Conservation (phyloP, 2,797 vertebrate species). For the Sebastes wilsoni region DNA sequence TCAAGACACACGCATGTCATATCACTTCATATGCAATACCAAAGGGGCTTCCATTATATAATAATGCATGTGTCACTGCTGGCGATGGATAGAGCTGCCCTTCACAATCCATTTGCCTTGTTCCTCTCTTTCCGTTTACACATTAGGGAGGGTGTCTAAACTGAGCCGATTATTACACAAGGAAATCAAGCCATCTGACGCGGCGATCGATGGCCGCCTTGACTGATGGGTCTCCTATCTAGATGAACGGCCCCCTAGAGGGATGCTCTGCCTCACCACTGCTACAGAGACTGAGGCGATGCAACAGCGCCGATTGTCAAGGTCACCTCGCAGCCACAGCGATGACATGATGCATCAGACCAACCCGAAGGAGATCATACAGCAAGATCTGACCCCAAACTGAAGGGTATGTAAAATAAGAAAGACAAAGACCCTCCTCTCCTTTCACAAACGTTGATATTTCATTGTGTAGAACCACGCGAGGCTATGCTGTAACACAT, state of each 20-base stretch:
- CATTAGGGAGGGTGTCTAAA: slow-evolving; percentile 74
- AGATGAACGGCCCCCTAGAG: slow-evolving; percentile 76
- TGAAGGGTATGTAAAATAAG: slow-evolving; percentile 19
- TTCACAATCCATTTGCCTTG: slow-evolving; percentile 72
- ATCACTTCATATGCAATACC: slow-evolving; percentile 6
- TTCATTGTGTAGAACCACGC: neutral
- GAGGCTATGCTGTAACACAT: neutral
- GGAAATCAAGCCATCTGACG: slow-evolving; percentile 80
- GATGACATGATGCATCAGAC: slow-evolving; percentile 46
- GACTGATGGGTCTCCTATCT: slow-evolving; percentile 81
- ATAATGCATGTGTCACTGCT: slow-evolving; percentile 29
- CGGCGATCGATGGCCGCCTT: slow-evolving; percentile 76
- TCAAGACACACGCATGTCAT: slow-evolving; percentile 10
- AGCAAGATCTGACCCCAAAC: slow-evolving; percentile 20
- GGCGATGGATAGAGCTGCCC: slow-evolving; percentile 43
- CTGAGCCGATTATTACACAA: slow-evolving; percentile 77
- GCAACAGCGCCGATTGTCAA: slow-evolving; percentile 61
- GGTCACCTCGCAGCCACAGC: slow-evolving; percentile 53
- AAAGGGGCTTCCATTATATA: slow-evolving; percentile 6
- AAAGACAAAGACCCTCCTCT: neutral
- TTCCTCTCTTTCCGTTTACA: slow-evolving; percentile 62
- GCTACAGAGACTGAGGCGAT: slow-evolving; percentile 41
- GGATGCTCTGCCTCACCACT: slow-evolving; percentile 53
- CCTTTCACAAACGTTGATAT: slow-evolving; percentile 5
- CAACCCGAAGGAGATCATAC: slow-evolving; percentile 25